Percentiles rank a stretch among this genome's conserved stretches.
Conservation (phyloP, 2,113 vertebrate genomes). For the Ovis aries region ARS-UI_Ramb_v3.0 NC_056069.1:18957001-18957500, state of each 20-base stretch:
- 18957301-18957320: neutral
- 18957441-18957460: constrained; percentile 1
- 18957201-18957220: neutral
- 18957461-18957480: neutral
- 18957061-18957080: neutral
- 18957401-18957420: neutral
- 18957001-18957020: neutral
- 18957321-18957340: neutral
- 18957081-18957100: neutral
- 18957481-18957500: neutral
- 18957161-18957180: neutral
- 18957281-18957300: neutral
- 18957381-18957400: constrained; percentile 15
- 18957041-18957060: neutral
- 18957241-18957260: neutral
- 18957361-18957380: neutral
- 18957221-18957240: constrained; percentile 5
- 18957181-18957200: neutral
- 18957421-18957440: neutral
- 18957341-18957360: neutral
- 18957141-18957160: neutral
- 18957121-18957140: constrained; percentile 36
- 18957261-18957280: neutral
- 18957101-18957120: constrained; percentile 39
- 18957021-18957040: neutral